Conservation (phyloP, 2,888 invertebrate species). For the Oeneis ivallda region DNA sequence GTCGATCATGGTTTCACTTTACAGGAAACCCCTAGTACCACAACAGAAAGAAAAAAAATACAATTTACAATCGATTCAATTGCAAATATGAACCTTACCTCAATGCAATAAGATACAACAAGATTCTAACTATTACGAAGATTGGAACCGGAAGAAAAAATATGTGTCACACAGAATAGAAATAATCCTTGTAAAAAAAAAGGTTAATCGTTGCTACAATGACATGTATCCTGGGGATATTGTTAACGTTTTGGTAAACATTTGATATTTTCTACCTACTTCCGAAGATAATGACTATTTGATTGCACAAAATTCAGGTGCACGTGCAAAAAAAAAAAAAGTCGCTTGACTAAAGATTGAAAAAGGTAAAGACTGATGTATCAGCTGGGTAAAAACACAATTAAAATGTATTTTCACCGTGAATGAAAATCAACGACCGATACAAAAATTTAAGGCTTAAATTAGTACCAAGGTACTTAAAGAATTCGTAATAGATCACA, state of each 20-base stretch:
- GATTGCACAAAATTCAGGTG: not conserved
- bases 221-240: conserved; percentile 1
- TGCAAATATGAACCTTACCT: conserved; percentile 45
- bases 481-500: no score
- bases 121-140: not conserved
- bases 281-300: conserved; percentile 5
- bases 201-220: conserved; percentile 19
- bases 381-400: no score
- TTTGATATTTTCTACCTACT: conserved; percentile 22
- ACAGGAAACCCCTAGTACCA: conserved; percentile 67
- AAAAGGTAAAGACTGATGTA: no score
- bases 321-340: not conserved
- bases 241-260: conserved; percentile 16
- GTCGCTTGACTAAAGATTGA: not conserved
- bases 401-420: no score
- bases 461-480: no score
- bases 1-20: conserved; percentile 61
- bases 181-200: conserved; percentile 20
- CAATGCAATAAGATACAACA: conserved; percentile 18
- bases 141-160: conserved; percentile 22
- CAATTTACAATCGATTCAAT: conserved; percentile 32
- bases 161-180: conserved; percentile 18
- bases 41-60: conserved; percentile 13
- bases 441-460: no score
- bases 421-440: no score